Percentiles rank a stretch among this genome's conserved stretches.
Evolutionary conservation across 1,140 invertebrate genomes (phyloP).

Genomic region (Pachyrhynchus sulphureomaculatus): DNA sequence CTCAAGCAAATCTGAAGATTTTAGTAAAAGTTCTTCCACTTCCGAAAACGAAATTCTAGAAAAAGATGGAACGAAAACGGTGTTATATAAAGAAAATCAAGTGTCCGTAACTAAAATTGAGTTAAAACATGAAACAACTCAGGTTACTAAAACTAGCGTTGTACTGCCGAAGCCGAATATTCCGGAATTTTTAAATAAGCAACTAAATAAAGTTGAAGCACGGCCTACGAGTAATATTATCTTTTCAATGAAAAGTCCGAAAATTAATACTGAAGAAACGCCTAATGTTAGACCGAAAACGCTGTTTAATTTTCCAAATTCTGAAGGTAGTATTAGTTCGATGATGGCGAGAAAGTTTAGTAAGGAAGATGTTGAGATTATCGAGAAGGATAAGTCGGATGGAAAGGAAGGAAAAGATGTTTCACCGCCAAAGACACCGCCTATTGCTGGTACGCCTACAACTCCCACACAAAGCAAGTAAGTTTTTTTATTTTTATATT

Average conservation of each 20-base stretch:
- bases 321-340: not conserved
- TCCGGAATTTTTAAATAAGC: conserved; percentile 71
- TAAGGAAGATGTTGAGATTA: conserved; percentile 55
- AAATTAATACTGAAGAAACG: conserved; percentile 30
- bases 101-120: conserved; percentile 49
- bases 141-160: conserved; percentile 31
- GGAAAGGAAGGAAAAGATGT: conserved; percentile 41
- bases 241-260: conserved; percentile 55
- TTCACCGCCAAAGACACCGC: conserved; percentile 37
- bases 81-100: conserved; percentile 35
- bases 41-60: conserved; percentile 21
- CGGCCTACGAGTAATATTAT: conserved; percentile 62
- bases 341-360: conserved; percentile 51
- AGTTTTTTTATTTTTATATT: not conserved
- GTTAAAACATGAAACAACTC: conserved; percentile 39
- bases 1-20: conserved; percentile 29
- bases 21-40: conserved; percentile 13
- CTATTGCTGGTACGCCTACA: conserved; percentile 26
- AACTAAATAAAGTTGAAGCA: conserved; percentile 65
- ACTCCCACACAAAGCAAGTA: conserved; percentile 27
- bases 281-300: conserved; percentile 21
- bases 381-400: conserved; percentile 47
- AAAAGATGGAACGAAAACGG: conserved; percentile 12
- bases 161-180: conserved; percentile 51
- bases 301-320: conserved; percentile 27